Conservation (phyloP, 1,140 invertebrate genomes). For the Aphaenogaster floridana region DNA sequence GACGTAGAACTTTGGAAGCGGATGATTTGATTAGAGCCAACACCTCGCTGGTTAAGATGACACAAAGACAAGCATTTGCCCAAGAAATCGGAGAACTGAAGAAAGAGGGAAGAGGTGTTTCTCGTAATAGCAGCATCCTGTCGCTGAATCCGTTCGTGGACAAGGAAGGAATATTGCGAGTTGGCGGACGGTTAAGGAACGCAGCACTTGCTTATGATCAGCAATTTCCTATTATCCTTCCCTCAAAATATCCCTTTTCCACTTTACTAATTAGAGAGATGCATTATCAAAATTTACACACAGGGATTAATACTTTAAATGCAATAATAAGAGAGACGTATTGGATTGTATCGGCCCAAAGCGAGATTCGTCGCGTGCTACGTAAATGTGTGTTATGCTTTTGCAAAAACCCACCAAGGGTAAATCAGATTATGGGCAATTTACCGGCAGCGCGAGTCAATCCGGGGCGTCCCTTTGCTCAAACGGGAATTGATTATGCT, state of each 20-base stretch:
- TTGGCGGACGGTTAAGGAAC: background rate
- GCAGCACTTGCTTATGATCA: background rate
- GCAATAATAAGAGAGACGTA: background rate
- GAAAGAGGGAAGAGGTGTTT: background rate
- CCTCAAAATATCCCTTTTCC: background rate
- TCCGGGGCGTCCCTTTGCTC: background rate
- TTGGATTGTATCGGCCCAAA: background rate
- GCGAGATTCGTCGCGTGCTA: background rate
- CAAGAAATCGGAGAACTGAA: background rate
- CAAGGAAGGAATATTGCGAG: background rate
- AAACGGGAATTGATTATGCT: conserved; percentile 1
- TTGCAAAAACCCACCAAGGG: background rate
- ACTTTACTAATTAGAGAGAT: background rate
- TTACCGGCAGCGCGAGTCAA: background rate
- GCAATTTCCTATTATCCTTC: background rate
- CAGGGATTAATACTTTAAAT: background rate
- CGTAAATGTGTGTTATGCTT: background rate
- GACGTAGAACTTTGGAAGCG: background rate
- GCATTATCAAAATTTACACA: background rate
- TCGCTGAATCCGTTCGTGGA: background rate
- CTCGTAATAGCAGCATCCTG: background rate
- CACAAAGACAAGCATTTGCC: background rate
- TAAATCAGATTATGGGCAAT: background rate
- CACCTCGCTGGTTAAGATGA: background rate
- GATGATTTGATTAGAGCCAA: background rate